A percentile compares a stretch with the other conserved stretches of the same genome.
These are phyloP conservation scores for Lepus oiostolus DNA, from an alignment of 2,797 vertebrate species.

Conservation along the genomic window DNA sequence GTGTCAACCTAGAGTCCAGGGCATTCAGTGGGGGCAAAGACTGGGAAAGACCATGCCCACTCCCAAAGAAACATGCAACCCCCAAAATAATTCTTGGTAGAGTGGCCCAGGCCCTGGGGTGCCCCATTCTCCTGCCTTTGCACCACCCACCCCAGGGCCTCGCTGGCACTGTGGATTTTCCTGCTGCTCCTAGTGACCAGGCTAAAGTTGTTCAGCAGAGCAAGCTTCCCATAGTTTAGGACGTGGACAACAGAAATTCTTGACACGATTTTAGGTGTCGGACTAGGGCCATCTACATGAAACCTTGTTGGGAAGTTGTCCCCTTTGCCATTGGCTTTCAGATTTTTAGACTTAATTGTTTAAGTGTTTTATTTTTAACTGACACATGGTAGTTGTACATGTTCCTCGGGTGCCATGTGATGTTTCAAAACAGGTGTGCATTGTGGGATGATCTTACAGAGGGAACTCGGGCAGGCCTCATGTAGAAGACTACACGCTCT, in stretches of 20 bases:
- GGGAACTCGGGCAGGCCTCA: too few relatives aligned
- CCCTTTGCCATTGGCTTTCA: background rate
- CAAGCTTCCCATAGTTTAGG: background rate
- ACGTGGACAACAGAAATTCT: background rate
- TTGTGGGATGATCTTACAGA: too few relatives aligned
- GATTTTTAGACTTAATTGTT: background rate
- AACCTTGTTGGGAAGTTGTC: background rate
- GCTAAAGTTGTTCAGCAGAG: background rate
- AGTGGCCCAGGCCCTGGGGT: background rate
- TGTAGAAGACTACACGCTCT: too few relatives aligned
- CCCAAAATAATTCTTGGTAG: background rate
- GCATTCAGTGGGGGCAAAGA: background rate
- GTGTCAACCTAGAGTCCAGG: background rate
- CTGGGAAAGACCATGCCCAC: background rate
- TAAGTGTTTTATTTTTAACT: too few relatives aligned
- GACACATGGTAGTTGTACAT: too few relatives aligned
- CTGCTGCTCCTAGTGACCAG: background rate
- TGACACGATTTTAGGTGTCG: background rate
- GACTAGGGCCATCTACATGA: background rate
- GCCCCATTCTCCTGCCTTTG: too few relatives aligned
- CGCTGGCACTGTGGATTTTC: background rate
- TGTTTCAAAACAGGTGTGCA: too few relatives aligned
- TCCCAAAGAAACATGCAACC: background rate
- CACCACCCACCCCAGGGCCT: background rate
- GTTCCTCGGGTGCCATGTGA: too few relatives aligned